Base-by-base conservation (phyloP, 1,140 invertebrate genomes). In the Pissodes strobi region DNA sequence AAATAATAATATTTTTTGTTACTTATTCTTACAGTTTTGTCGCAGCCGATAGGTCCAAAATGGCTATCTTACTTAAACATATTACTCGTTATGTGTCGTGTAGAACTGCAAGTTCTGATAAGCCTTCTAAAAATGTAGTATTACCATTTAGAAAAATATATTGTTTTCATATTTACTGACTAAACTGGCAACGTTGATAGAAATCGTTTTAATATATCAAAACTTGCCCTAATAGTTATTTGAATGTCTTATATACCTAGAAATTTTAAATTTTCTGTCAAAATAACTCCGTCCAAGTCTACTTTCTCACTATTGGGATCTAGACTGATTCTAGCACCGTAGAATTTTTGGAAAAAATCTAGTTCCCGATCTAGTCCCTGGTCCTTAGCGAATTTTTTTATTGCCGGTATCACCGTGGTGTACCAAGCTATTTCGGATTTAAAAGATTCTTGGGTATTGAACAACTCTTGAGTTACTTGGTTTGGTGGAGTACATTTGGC, bases 381-480 rank as follows among this genome's bases (percentile, higher is more conserved):
- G 18, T 83, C 76, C 3, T 72, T 59, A 51, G 84, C 79, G 1
- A 85, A 67, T n/a, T 81, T 67, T 0, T 78, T 46, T 41, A 85
- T 75, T 2, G 74, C 76, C 2, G 82, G 79, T 1, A 77, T 74
- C 25, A 85, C 69, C n/a, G 70, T 73, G 41, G 76, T 72, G 43
- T 85, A 86, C 18, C 84, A 82, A 1, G 76, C 68, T n/a, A 85
- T 72, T 69, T 86, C 84, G 13, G 83, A 83, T 0, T 77, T 69
- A 41, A 84, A 85, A 0, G 84, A 80, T 1, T 81, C 65, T 25
- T 83, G 79, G 2, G 80, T 83, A 59, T 84, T 80, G 64, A 86
- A 85, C 2, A 85, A 68, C 38, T 83, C 75, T 52, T 82, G 72
- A 1, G 81, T 74, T 21, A 82, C 76, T 0, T 77, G 71, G 12